Base-by-base conservation (phyloP, 2,113 vertebrate species). In the Talpa occidentalis region DNA sequence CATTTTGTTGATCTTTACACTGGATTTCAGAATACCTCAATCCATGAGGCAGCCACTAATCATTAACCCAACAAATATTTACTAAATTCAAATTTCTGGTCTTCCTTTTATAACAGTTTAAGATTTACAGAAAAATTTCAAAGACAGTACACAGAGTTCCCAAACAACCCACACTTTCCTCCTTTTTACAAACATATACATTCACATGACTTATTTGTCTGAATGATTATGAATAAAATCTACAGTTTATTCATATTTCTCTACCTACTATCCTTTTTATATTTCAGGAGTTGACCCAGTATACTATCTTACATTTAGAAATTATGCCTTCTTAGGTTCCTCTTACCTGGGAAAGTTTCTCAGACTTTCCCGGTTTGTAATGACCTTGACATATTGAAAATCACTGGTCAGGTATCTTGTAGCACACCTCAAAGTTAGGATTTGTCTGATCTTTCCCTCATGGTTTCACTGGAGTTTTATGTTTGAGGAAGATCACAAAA, bases 391-490 rank as follows among this genome's bases (percentile, higher is more conserved):
- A 81, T 35, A 78, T 77, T 91, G 35, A 69, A 85, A 60, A 84
- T 6, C 59, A 42, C 30, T 81, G 59, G 44, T 86, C 14, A 69
- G 12, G 3, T 56, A 66, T 67, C 94, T 87, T 85, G 8, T 9
- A 91, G 40, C 91, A 86, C 14, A 89, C 42, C 35, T 22, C 19
- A 87, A 82, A 86, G 49, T 92, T 74, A 74, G 22, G 66, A 92
- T 76, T 77, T 69, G 19, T 60, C 47, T 73, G 42, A 80, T 44
- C 12, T 47, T 85, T 67, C 93, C 35, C 59, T 67, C 40, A 24
- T 49, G 47, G 82, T 59, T 86, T 86, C 11, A 82, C 14, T 77
- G 17, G 37, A 69, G 54, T 73, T 88, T 89, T 92, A 19, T 92
- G 40, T 90, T 80, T 90, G 44, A 69, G 64, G n/a, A 90, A 76